These are phyloP conservation scores for Meloidogyne floridensis DNA, from an alignment of 1,140 invertebrate species.

Conservation along the genomic window DNA sequence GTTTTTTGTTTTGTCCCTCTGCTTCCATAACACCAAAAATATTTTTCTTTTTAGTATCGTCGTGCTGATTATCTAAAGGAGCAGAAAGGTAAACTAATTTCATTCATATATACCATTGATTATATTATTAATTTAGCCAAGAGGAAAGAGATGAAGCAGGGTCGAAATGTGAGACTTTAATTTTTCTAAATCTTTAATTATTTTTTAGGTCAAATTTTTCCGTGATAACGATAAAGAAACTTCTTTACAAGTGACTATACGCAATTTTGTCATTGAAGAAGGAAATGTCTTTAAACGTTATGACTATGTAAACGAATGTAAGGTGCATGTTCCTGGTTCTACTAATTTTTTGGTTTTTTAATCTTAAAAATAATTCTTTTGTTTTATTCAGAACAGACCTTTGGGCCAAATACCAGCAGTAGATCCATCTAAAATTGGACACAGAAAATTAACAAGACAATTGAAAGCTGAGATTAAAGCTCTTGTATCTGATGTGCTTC, in stretches of 20 bases:
- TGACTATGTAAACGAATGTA: neutral
- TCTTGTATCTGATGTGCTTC: neutral
- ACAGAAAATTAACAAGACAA: neutral
- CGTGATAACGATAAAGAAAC: neutral
- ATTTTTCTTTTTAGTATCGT: neutral
- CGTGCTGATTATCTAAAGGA: neutral
- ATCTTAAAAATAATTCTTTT: neutral
- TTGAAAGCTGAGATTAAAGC: neutral
- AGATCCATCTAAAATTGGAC: neutral
- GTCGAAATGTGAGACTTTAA: neutral
- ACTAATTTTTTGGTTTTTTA: slow-evolving; percentile 14
- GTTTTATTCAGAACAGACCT: neutral
- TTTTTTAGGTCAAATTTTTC: neutral
- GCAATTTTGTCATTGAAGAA: slow-evolving; percentile 17
- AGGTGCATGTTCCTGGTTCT: neutral
- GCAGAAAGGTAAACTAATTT: neutral
- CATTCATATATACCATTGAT: neutral
- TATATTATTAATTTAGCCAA: slow-evolving; percentile 13
- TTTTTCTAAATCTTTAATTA: neutral
- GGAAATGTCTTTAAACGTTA: slow-evolving; percentile 3
- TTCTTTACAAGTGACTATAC: neutral
- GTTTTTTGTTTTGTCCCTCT: neutral
- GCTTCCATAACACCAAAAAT: neutral
- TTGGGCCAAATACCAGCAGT: neutral
- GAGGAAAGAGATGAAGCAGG: neutral